Base-by-base conservation (phyloP, 2,113 vertebrate genomes). In the Fulica atra region DNA sequence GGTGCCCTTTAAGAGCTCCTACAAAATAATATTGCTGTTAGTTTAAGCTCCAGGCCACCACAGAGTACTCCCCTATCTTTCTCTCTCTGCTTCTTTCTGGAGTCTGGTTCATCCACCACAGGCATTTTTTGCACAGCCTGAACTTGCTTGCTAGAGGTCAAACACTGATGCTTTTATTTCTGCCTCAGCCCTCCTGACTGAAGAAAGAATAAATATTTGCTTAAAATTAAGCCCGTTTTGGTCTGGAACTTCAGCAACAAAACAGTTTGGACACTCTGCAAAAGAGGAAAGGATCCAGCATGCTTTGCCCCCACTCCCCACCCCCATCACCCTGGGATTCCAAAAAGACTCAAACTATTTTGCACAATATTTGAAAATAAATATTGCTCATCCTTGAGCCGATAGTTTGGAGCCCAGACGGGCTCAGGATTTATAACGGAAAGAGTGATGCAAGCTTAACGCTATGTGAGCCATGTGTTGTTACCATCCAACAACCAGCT, bases 291-390 rank as follows among this genome's bases (percentile, higher is more conserved):
- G 60, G 72, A 89, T 93, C 92, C 93, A 94, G 86, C 68, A 91
- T 81, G 86, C 69, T 40, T 89, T 70, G 33, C 65, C 79, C 64
- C 63, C 53, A 54, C 40, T 36, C 38, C 46, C 33, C 63, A 36
- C 36, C 17, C 35, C 20, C 60, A 53, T 86, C 82, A 80, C 90
- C 61, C 84, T 53, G 42, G 88, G 88, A 93, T 92, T 96, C 89
- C 65, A 95, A 95, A 95, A 88, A 89, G 86, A 65, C 90, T 76
- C 33, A 70, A 96, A 96, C 76, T 92, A 97, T 97, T 97, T 97
- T 95, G 76, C 81, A 96, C 88, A 97, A 82, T 96, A 96, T 97
- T 97, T 92, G 95, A 94, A 97, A 96, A 97, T 96, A 95, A 97
- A 97, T 97, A 95, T 93, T 96, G 88, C 88, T 97, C 97, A 94